A percentile compares a stretch with the other conserved stretches of the same genome.
These are phyloP conservation scores for Proterorhinus semilunaris DNA, from an alignment of 2,113 vertebrate species.

Conservation along the genomic window DNA sequence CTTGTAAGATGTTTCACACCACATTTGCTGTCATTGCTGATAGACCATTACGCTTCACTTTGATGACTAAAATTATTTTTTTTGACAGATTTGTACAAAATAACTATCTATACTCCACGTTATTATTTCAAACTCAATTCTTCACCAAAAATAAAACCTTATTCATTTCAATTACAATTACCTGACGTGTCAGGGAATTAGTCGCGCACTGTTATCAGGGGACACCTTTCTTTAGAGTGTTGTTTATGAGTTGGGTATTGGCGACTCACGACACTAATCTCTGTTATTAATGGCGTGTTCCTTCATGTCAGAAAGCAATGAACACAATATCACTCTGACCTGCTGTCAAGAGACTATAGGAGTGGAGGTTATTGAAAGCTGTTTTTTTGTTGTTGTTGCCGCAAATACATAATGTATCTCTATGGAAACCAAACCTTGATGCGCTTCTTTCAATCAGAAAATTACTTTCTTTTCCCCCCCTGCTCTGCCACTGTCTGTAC, in stretches of 20 bases:
- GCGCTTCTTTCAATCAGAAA: too few species aligned
- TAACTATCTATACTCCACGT: too few species aligned
- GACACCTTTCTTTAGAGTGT: constrained; percentile 14
- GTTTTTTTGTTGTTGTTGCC: constrained; percentile 18
- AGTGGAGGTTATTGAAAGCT: constrained; percentile 27
- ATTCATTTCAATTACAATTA: constrained; percentile 36
- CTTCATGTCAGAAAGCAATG: constrained; percentile 49
- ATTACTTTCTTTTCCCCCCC: too few species aligned
- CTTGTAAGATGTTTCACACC: too few species aligned
- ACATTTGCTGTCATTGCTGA: too few species aligned
- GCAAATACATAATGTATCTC: constrained; percentile 23
- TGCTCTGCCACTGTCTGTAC: too few species aligned
- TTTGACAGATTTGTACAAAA: too few species aligned
- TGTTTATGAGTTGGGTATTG: constrained; percentile 46
- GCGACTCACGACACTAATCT: constrained; percentile 42
- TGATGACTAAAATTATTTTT: too few species aligned
- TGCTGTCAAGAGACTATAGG: constrained; percentile 14
- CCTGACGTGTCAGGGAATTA: constrained; percentile 19
- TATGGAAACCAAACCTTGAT: constrained; percentile 38
- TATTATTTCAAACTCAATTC: too few species aligned
- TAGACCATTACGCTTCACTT: too few species aligned
- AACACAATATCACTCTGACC: constrained; percentile 29
- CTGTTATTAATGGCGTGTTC: constrained; percentile 50
- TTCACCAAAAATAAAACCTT: background rate
- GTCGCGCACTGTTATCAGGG: constrained; percentile 14